These are phyloP conservation scores for Emys orbicularis DNA, from an alignment of 2,797 vertebrate species.

Conservation along the genomic window DNA sequence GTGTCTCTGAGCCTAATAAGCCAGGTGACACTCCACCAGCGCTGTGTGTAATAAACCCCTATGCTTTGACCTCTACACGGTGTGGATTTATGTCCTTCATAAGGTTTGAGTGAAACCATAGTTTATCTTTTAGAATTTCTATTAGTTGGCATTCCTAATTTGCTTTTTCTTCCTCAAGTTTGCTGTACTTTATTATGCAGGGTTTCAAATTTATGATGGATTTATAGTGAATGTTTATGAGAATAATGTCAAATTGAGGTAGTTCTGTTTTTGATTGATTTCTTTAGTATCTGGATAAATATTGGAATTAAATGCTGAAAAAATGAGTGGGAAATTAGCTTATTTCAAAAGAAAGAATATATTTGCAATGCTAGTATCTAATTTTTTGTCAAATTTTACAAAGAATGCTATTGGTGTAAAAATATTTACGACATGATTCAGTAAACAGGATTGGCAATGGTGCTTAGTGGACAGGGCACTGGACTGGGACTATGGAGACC, in stretches of 20 bases:
- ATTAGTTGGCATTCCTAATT: not conserved
- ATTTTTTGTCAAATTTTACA: not conserved
- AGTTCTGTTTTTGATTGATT: not conserved
- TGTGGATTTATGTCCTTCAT: too few species aligned
- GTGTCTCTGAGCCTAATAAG: too few species aligned
- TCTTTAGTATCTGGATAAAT: not conserved
- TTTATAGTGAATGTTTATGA: not conserved
- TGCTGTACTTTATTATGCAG: not conserved
- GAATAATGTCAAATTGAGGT: not conserved
- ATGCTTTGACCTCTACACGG: too few species aligned
- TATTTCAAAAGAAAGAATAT: not conserved
- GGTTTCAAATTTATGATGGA: not conserved
- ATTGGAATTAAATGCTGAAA: not conserved
- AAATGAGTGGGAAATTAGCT: not conserved
- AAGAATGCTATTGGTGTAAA: not conserved
- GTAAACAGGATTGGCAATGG: not conserved
- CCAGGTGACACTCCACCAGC: too few species aligned
- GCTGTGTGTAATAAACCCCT: too few species aligned
- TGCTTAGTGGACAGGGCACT: not conserved
- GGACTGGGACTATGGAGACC: not conserved
- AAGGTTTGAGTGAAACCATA: not conserved
- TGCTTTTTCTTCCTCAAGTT: not conserved
- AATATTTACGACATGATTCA: not conserved
- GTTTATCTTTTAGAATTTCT: not conserved
- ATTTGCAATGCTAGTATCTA: not conserved